Evolutionary conservation across 2,888 invertebrate species (phyloP).

Genomic region (Melinaea menophilus): DNA sequence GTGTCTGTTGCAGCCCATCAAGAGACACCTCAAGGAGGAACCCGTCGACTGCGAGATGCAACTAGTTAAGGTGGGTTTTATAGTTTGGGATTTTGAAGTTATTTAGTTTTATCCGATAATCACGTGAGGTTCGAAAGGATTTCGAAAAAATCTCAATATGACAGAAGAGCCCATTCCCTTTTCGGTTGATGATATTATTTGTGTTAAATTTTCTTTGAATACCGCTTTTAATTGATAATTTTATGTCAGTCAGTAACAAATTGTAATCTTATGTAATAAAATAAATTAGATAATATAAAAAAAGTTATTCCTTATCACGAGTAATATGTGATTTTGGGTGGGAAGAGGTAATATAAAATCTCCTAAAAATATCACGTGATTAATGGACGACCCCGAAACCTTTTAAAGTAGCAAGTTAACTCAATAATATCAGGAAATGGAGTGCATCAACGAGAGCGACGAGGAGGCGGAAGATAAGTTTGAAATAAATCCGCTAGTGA

Average conservation of each 20-base stretch:
- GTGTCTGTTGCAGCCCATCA: conserved; percentile 82
- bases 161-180: no score
- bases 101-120: no score
- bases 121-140: no score
- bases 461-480: conserved; percentile 79
- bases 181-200: background rate
- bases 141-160: no score
- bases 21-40: conserved; percentile 82
- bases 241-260: no score
- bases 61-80: conserved; percentile 57
- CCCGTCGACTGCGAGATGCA: conserved; percentile 75
- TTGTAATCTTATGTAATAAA: no score
- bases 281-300: no score
- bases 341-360: background rate
- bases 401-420: no score
- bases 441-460: conserved; percentile 82
- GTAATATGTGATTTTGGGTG: no score
- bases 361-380: background rate
- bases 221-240: no score
- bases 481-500: conserved; percentile 67
- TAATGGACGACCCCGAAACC: background rate
- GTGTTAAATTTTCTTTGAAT: no score
- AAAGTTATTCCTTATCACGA: no score
- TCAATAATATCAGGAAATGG: conserved; percentile 76
- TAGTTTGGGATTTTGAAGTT: background rate